Conservation (phyloP, 2,888 invertebrate species). For the Graphium colonna region DNA sequence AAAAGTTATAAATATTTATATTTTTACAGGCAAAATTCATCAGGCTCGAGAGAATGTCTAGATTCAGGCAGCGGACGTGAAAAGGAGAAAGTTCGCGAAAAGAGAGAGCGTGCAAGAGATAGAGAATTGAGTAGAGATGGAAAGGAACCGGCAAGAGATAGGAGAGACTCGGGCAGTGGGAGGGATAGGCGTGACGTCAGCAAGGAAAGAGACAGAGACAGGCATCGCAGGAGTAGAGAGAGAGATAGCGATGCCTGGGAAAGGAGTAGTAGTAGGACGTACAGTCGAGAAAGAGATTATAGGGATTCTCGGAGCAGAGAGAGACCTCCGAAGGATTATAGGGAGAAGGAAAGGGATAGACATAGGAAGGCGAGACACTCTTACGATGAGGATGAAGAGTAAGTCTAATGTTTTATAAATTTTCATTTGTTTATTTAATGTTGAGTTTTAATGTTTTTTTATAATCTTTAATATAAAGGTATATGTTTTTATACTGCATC, state of each 20-base stretch:
- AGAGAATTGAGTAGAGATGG: slow-evolving; percentile 62
- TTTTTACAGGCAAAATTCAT: slow-evolving; percentile 64
- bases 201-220: slow-evolving; percentile 49
- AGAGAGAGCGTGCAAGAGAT: slow-evolving; percentile 61
- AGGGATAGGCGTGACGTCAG: slow-evolving; percentile 63
- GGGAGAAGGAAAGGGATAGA: slow-evolving; percentile 66
- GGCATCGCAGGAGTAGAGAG: slow-evolving; percentile 54
- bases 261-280: slow-evolving; percentile 69
- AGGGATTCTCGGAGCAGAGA: slow-evolving; percentile 65
- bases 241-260: slow-evolving; percentile 58
- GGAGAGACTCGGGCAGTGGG: slow-evolving; percentile 72
- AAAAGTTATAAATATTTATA: not conserved
- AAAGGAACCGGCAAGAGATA: slow-evolving; percentile 55
- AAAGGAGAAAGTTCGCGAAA: slow-evolving; percentile 64
- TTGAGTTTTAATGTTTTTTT: not conserved
- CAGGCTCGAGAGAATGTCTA: slow-evolving; percentile 70
- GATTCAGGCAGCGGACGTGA: slow-evolving; percentile 76
- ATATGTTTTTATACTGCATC: no score
- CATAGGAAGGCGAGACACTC: slow-evolving; percentile 82
- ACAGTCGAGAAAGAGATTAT: slow-evolving; percentile 66
- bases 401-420: no score
- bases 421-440: no score
- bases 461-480: not conserved
- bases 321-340: slow-evolving; percentile 72
- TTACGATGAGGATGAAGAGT: slow-evolving; percentile 87